Evolutionary conservation across 2,113 vertebrate genomes (phyloP).

Genomic region (Istiophorus platypterus): DNA sequence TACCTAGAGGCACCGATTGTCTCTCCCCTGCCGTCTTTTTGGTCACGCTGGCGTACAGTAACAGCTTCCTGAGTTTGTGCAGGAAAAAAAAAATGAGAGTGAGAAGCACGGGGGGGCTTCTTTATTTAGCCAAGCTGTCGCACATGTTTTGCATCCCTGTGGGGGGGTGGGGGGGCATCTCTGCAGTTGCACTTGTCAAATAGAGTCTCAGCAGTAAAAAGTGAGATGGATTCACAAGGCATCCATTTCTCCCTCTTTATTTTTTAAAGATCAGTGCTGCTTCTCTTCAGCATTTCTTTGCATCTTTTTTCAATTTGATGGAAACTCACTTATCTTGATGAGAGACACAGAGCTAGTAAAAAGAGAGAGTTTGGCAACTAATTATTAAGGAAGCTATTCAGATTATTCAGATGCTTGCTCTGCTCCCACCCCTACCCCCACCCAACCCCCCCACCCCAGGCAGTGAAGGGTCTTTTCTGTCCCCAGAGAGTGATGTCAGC

Average conservation of each 20-base stretch:
- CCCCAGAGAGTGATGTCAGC: slow-evolving; percentile 84
- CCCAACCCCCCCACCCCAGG: slow-evolving; percentile 66
- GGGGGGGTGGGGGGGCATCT: neutral
- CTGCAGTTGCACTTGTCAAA: slow-evolving; percentile 49
- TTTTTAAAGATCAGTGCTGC: slow-evolving; percentile 1
- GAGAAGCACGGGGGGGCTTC: slow-evolving; percentile 24
- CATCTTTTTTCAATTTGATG: slow-evolving; percentile 31
- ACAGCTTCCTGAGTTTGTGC: slow-evolving; percentile 12
- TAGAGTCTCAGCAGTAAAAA: slow-evolving; percentile 11
- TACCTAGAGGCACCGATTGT: neutral
- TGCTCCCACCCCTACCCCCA: slow-evolving; percentile 60
- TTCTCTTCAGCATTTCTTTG: slow-evolving; percentile 22
- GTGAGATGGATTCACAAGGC: neutral
- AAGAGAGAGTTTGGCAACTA: slow-evolving; percentile 64
- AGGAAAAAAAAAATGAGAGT: slow-evolving; percentile 22
- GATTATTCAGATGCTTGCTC: slow-evolving; percentile 84
- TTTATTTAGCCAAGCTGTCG: slow-evolving; percentile 47
- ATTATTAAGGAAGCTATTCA: slow-evolving; percentile 80
- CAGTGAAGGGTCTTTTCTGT: slow-evolving; percentile 84
- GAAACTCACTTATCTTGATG: slow-evolving; percentile 44
- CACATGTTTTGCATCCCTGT: slow-evolving; percentile 42
- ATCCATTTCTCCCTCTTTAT: slow-evolving; percentile 18
- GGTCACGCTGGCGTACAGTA: neutral
- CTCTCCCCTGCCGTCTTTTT: neutral
- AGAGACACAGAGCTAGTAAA: slow-evolving; percentile 16